Evolutionary conservation across 2,888 invertebrate species (phyloP), one percentile per base, ranked within the genome.

Genomic region (Xanthorhoe designata): DNA sequence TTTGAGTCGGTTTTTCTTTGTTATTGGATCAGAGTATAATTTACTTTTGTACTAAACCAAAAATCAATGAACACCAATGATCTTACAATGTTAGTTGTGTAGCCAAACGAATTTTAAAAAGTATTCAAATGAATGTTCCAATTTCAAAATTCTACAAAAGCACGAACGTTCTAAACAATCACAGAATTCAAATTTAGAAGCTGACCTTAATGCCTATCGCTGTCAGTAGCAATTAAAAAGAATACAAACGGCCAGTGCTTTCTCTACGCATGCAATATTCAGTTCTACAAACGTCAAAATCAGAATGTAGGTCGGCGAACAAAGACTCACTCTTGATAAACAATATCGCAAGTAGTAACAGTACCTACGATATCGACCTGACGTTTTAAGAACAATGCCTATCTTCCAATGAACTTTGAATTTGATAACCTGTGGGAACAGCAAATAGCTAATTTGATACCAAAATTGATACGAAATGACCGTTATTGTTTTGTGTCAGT

Each of bases 381-480:
- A 73, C 78, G 75, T 79, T 80, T 78, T 71, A 75, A 80, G 82
- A 88, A 91, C 91, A 90, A 91, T 88, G 80, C 74, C 80, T 91
- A 89, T 91, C 87, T 83, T 89, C 85, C 77, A 82, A 71, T 82
- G 87, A 90, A 90, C 86, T 85, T 82, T 77, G 86, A 87, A 91
- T 87, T 81, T 82, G 90, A 91, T 90, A 88, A 83, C 85, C 83
- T 87, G 90, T 91, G 91, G 80, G 90, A 91, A 88, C 77, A 75
- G 78, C 83, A 86, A 87, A 89, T 83, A 86, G 73, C 78, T 81
- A 63, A 67, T 78, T 78, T 64, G 63, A 67, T 67, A 67, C 52
- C 60, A 53, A 79, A 81, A 80, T 79, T 76, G 82, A 85, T 82
- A 82, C 68, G 72, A 69, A 74, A 67, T 59, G 74, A 73, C 78